Evolutionary conservation across 2,113 vertebrate genomes (phyloP).

Genomic region (Ondatra zibethicus): DNA sequence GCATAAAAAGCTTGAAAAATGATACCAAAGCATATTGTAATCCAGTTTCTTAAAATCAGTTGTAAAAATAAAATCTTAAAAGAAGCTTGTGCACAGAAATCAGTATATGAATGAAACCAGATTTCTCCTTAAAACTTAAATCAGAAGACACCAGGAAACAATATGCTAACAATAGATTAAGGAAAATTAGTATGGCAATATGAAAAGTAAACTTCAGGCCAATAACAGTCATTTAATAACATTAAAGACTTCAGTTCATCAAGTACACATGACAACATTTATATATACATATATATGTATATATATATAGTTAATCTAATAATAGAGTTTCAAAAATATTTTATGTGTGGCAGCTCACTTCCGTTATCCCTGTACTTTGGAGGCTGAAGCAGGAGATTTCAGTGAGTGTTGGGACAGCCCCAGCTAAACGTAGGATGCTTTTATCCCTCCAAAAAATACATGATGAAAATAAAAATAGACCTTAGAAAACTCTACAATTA

Average conservation of each 20-base stretch:
- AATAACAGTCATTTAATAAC: constrained; percentile 12
- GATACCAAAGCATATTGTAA: not conserved
- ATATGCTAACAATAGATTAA: not conserved
- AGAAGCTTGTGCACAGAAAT: not conserved
- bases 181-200: not conserved
- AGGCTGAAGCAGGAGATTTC: not conserved
- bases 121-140: not conserved
- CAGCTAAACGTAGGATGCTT: not conserved
- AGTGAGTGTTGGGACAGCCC: not conserved
- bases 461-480: not conserved
- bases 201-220: not conserved
- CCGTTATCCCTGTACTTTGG: not conserved
- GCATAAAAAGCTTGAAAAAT: not conserved
- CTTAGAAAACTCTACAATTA: not conserved
- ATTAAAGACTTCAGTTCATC: not conserved
- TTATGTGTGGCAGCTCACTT: not conserved
- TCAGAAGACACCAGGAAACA: not conserved
- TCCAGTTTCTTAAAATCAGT: constrained; percentile 37
- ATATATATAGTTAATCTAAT: not conserved
- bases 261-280: not conserved
- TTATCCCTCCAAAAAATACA: not conserved
- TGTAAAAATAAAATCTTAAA: constrained; percentile 43
- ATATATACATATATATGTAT: not conserved
- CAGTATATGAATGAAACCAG: not conserved
- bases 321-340: constrained; percentile 17